A percentile compares a stretch with the other conserved stretches of the same genome.
phyloP scores from a whole-genome alignment of 1,140 invertebrate genomes.

The Uloborus diversus region DNA sequence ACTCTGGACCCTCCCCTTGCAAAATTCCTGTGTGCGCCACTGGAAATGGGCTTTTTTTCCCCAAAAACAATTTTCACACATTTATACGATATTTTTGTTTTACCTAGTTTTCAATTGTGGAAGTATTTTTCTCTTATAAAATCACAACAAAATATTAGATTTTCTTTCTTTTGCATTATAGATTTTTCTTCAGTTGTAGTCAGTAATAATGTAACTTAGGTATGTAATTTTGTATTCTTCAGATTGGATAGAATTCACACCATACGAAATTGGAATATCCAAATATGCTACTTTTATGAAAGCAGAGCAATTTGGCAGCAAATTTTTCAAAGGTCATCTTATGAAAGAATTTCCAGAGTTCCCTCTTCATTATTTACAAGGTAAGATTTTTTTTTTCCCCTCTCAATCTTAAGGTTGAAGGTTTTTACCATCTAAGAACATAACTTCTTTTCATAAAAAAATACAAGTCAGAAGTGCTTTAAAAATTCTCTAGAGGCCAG shows the following conservation, averaged over 20 bases:
- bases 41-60: no score
- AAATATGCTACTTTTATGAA: constrained; percentile 70
- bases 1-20: no score
- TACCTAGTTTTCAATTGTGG: no score
- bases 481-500: no score
- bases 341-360: constrained; percentile 66
- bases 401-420: background rate
- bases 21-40: no score
- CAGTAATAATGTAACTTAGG: no score
- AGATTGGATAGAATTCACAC: constrained; percentile 70
- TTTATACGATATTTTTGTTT: no score
- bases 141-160: no score
- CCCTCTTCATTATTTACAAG: constrained; percentile 65
- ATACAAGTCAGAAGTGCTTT: background rate
- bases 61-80: background rate
- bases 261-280: constrained; percentile 68
- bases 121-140: background rate
- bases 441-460: background rate
- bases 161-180: no score
- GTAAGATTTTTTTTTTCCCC: constrained; percentile 28
- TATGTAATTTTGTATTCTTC: constrained; percentile 37
- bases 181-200: no score
- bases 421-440: background rate
- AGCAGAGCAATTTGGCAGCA: constrained; percentile 67
- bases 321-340: constrained; percentile 68